A percentile compares a stretch with the other conserved stretches of the same genome.
phyloP scores from a whole-genome alignment of 2,797 vertebrate species.

The Enteromius afrohamiltoni region DNA sequence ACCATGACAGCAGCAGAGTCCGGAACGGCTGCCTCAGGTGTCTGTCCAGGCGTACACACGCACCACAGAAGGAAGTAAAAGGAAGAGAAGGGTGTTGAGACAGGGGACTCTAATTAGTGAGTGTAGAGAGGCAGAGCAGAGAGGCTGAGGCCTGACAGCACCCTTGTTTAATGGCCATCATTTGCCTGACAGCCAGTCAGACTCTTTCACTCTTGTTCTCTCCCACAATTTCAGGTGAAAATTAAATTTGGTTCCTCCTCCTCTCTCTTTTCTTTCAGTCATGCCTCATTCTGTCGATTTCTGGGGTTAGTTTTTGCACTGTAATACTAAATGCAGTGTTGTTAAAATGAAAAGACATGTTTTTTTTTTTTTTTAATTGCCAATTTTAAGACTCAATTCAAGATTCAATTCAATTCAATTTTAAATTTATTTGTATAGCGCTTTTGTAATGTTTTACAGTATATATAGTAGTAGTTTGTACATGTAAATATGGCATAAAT shows the following conservation, averaged over 20 bases:
- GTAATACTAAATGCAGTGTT: background rate
- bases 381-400: background rate
- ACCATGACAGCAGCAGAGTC: constrained; percentile 7
- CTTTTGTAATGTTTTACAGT: too few species aligned
- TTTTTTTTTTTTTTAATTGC: background rate
- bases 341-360: background rate
- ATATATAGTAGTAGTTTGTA: too few species aligned
- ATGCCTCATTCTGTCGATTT: background rate
- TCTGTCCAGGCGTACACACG: constrained; percentile 8
- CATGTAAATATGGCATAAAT: too few species aligned
- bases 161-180: constrained; percentile 73
- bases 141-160: constrained; percentile 66
- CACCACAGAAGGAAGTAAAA: constrained; percentile 23
- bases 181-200: constrained; percentile 64
- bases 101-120: constrained; percentile 64
- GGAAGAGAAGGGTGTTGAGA: constrained; percentile 44
- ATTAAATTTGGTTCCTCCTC: constrained; percentile 1
- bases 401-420: too few species aligned
- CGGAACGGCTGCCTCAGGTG: constrained; percentile 23
- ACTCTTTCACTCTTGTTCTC: constrained; percentile 49
- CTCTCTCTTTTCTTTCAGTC: background rate
- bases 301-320: background rate
- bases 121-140: constrained; percentile 40
- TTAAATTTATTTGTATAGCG: too few species aligned
- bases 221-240: constrained; percentile 46